Percentiles rank a stretch among this genome's conserved stretches.
Evolutionary conservation across 1,140 invertebrate genomes (phyloP).

Genomic region (Centruroides sculpturatus): DNA sequence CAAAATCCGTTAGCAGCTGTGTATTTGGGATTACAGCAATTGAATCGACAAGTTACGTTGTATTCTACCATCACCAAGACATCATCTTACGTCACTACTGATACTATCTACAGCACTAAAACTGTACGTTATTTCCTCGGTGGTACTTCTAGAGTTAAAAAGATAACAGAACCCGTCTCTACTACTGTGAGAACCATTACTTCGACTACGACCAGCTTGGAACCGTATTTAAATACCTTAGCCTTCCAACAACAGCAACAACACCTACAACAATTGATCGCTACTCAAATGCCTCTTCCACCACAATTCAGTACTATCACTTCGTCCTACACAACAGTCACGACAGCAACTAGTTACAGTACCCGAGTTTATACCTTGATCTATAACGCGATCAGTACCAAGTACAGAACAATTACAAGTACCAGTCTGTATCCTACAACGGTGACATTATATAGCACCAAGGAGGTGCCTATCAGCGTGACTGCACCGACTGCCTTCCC

Average conservation of each 20-base stretch:
- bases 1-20: slow-evolving; percentile 15
- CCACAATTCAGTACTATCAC: slow-evolving; percentile 11
- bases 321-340: slow-evolving; percentile 19
- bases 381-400: slow-evolving; percentile 23
- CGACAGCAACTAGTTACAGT: slow-evolving; percentile 16
- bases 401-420: slow-evolving; percentile 22
- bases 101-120: slow-evolving; percentile 24
- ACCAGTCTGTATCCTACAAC: slow-evolving; percentile 20
- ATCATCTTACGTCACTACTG: slow-evolving; percentile 20
- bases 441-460: slow-evolving; percentile 13
- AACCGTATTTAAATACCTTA: slow-evolving; percentile 18
- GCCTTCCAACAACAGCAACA: slow-evolving; percentile 16
- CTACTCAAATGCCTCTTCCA: slow-evolving; percentile 4
- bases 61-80: slow-evolving; percentile 19
- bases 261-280: slow-evolving; percentile 14
- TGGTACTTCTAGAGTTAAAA: slow-evolving; percentile 20
- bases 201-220: slow-evolving; percentile 19
- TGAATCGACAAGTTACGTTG: slow-evolving; percentile 15
- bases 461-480: slow-evolving; percentile 2
- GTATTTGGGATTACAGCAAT: slow-evolving; percentile 14
- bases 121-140: slow-evolving; percentile 24
- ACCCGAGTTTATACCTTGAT: slow-evolving; percentile 22
- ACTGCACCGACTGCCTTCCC: no score
- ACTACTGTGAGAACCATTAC: slow-evolving; percentile 19
- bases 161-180: slow-evolving; percentile 18